Base-by-base conservation (phyloP, 2,797 vertebrate genomes). In the Adrianichthys oophorus region DNA sequence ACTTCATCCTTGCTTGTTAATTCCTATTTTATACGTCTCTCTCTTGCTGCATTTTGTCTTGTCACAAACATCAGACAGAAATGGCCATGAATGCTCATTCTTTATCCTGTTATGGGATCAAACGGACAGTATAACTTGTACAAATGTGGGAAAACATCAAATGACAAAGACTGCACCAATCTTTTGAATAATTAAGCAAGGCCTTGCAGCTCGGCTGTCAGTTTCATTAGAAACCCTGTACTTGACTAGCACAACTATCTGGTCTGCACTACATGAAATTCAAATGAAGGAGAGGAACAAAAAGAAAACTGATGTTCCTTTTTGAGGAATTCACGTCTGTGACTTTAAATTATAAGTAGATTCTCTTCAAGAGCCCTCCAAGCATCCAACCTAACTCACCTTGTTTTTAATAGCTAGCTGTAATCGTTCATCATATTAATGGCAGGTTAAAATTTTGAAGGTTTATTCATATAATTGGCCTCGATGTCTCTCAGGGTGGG, bases 141-240 rank as follows among this genome's bases (percentile, higher is more conserved):
- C 64, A 68, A 76, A 85, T 61, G 46, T 26, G 19, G 32, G 67
- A 63, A 75, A 75, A 80, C 70, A 70, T 72, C 59, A 84, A 76
- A 76, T 76, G 77, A 89, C 86, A 72, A 82, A 62, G 65, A 72
- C 48, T 55, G 58, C 63, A 67, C 65, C 50, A 71, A 80, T 68
- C 59, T 78, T 61, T 32, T 83, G 85, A 87, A 87, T 82, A 78
- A 77, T 85, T 83, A 72, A 84, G 78, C 82, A 59, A 84, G 84
- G 84, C 79, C 86, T 87, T 17, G 15, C 60, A 68, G 65, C 62
- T 74, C 59, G 60, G 56, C 71, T 59, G 68, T 15, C 52, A 48
- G 45, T 70, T 70, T 64, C n/a, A 44, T 60, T 46, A 50, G 50
- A 49, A 68, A 55, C 57, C 26, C 32, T 64, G 55, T 72, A 63